Conservation (phyloP, 2,888 invertebrate genomes). For the Bedellia somnulentella region DNA sequence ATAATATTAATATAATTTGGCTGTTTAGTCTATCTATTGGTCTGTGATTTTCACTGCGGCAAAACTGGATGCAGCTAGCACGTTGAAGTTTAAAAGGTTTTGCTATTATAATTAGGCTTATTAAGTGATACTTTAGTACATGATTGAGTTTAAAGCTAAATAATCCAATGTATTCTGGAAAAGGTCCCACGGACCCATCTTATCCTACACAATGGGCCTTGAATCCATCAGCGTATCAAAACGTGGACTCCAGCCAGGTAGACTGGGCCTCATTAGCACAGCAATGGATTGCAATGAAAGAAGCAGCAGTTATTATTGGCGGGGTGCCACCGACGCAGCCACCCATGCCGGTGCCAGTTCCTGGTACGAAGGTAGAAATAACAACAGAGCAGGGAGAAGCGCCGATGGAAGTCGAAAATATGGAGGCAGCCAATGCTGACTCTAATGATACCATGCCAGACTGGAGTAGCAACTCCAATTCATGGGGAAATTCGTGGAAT, state of each 20-base stretch:
- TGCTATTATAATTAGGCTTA: no score
- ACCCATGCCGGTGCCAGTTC: no score
- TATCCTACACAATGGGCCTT: constrained; percentile 79
- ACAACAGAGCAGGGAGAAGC: constrained; percentile 75
- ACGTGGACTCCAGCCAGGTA: constrained; percentile 81
- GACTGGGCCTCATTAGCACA: constrained; percentile 97
- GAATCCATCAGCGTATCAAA: constrained; percentile 80
- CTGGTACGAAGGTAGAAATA: no score
- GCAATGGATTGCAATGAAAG: constrained; percentile 97
- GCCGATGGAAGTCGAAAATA: constrained; percentile 83
- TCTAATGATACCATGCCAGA: constrained; percentile 19
- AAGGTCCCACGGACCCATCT: constrained; percentile 64
- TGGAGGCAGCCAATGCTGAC: constrained; percentile 54
- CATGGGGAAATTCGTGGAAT: constrained; percentile 44
- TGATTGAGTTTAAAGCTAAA: no score
- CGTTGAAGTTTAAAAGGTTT: no score
- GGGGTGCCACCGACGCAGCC: constrained; percentile 51
- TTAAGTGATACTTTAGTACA: no score
- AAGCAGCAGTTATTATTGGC: constrained; percentile 63
- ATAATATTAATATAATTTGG: no score
- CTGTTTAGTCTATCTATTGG: no score
- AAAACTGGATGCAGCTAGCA: no score
- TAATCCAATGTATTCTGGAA: constrained; percentile 65
- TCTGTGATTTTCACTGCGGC: no score
- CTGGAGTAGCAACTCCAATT: constrained; percentile 35